Percentiles rank a stretch among this genome's conserved stretches.
Evolutionary conservation across 2,888 invertebrate species (phyloP).

Genomic region (Ramazzottius varieornatus): DNA sequence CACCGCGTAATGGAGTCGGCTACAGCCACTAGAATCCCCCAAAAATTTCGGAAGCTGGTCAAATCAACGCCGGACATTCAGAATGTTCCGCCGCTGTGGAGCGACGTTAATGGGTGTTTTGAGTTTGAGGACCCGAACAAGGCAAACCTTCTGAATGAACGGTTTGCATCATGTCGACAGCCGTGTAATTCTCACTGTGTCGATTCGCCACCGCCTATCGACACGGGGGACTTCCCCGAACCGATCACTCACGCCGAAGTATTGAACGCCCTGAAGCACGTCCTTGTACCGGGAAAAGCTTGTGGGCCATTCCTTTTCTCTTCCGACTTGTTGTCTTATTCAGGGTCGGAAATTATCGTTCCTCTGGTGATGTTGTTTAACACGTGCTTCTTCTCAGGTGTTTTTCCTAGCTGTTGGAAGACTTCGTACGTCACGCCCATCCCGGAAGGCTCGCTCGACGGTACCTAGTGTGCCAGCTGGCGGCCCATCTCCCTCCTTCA

Average conservation of each 20-base stretch:
- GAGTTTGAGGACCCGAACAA: not conserved
- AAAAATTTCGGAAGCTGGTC: not conserved
- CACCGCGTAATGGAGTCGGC: not conserved
- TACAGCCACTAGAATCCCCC: not conserved
- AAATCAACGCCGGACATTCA: not conserved
- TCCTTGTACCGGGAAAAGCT: no score
- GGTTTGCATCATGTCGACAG: not conserved
- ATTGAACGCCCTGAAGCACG: no score
- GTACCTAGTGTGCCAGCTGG: not conserved
- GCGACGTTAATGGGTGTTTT: not conserved
- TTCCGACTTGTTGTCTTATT: no score
- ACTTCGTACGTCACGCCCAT: not conserved
- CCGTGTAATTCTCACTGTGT: no score
- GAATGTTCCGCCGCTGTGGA: not conserved
- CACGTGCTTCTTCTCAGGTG: not conserved
- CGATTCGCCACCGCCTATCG: no score
- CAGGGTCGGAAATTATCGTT: not conserved
- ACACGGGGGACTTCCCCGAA: no score
- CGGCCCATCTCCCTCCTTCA: not conserved
- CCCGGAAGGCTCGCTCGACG: not conserved
- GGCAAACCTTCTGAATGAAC: not conserved
- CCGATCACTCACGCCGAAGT: no score
- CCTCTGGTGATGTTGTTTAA: not conserved
- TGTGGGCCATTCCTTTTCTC: no score
- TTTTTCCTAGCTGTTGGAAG: not conserved